Conservation (phyloP, 2,113 vertebrate species). For the Crocuta crocuta region DNA sequence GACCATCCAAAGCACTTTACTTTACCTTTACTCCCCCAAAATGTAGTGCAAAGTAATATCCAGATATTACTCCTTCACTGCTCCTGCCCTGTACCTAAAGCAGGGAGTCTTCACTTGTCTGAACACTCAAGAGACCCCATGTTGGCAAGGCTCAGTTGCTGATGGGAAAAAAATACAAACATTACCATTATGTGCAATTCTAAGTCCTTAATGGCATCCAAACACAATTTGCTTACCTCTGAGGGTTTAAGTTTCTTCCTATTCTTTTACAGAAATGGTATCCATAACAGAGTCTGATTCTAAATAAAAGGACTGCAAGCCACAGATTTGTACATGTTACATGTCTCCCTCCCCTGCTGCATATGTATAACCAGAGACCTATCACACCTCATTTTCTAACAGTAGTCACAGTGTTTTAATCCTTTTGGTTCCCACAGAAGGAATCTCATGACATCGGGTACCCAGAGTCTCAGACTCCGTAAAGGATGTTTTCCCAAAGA, state of each 20-base stretch:
- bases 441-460: neutral
- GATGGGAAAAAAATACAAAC: neutral
- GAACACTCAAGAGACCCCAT: neutral
- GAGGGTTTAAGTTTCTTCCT: neutral
- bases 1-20: neutral
- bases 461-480: neutral
- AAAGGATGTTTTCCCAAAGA: neutral
- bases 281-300: neutral
- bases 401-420: neutral
- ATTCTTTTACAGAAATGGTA: conserved; percentile 12
- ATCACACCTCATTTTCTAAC: neutral
- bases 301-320: neutral
- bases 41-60: neutral
- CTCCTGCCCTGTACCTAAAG: neutral
- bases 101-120: neutral
- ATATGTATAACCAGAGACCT: neutral
- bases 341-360: neutral
- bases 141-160: neutral
- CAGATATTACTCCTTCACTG: neutral
- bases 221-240: neutral
- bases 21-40: neutral
- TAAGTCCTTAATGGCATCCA: neutral
- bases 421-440: neutral
- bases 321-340: neutral
- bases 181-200: neutral